Evolutionary conservation across 1,140 invertebrate genomes (phyloP), one percentile per base, ranked within the genome.

Genomic region (Ceratina australensis): DNA sequence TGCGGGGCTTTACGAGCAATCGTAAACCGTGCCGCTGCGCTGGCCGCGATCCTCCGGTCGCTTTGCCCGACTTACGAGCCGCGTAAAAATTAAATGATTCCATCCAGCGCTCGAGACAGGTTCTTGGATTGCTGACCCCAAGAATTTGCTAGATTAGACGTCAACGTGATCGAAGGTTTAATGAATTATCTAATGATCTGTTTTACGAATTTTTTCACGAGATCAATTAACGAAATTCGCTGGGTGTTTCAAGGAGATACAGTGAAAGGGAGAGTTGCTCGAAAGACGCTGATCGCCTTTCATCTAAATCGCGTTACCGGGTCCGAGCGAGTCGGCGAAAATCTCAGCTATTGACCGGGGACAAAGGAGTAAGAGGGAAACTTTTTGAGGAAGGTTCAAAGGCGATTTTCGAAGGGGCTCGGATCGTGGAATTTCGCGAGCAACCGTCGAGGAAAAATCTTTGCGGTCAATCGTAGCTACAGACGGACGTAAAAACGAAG

Each of bases 391-490:
- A 42, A 22, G 20, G 15, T 50, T 20, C 42, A 74, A n/a, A n/a
- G 4, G 15, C 28, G 33, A 22, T 33, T 61, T 47, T n/a, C 15
- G 42, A 16, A n/a, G 49, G 66, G 67, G 67, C 28, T 20, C 33
- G 12, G 12, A 33, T 42, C 26, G 49, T 61, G 66, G 67, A 72
- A 68, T 81, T 69, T 57, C 42, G 47, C 54, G 59, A 24, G 3
- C 33, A 8, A 12, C 8, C 26, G 24, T 24, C 74, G 66, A 63
- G 66, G 66, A 81, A 74, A 78, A 82, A 78, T 73, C 68, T 83
- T 49, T 54, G 56, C 75, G 67, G 81, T 82, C 81, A 83, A 83
- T 79, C 77, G 82, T 57, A 57, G 56, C 60, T 72, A 60, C 52
- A 42, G n/a, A 28, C 16, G 22, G 4, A 67, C 15, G 47, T 42